phyloP scores from a whole-genome alignment of 1,140 invertebrate species.

The Trichonephila clavata region DNA sequence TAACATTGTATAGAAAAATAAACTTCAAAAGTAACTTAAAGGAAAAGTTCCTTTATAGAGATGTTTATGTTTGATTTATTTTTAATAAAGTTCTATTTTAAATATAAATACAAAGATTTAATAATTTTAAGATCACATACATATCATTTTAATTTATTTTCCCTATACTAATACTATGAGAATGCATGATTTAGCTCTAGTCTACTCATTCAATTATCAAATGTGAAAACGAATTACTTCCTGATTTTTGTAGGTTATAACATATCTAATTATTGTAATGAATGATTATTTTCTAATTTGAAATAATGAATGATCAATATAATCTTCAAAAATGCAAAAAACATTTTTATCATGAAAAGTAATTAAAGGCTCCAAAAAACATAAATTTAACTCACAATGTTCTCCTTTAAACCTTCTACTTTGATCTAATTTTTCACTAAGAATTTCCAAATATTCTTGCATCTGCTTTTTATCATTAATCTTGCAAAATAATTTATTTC shows the following conservation, averaged over 20 bases:
- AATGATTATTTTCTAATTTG: neutral
- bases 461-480: neutral
- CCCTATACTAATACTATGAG: too few relatives aligned
- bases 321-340: too few relatives aligned
- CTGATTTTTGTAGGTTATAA: neutral
- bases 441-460: neutral
- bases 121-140: neutral
- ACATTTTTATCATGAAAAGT: too few relatives aligned
- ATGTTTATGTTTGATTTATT: neutral
- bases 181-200: neutral
- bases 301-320: too few relatives aligned
- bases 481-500: neutral
- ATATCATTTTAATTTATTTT: neutral
- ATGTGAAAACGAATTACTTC: neutral
- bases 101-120: neutral
- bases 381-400: neutral
- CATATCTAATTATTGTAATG: neutral
- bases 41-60: neutral
- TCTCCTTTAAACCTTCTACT: neutral
- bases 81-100: neutral
- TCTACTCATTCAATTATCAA: neutral
- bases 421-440: neutral
- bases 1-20: too few relatives aligned
- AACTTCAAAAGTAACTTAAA: too few relatives aligned
- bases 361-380: neutral